A percentile compares a stretch with the other conserved stretches of the same genome.
These are phyloP conservation scores for Himalopsyche tibetana DNA, from an alignment of 2,888 invertebrate genomes.

Conservation along the genomic window DNA sequence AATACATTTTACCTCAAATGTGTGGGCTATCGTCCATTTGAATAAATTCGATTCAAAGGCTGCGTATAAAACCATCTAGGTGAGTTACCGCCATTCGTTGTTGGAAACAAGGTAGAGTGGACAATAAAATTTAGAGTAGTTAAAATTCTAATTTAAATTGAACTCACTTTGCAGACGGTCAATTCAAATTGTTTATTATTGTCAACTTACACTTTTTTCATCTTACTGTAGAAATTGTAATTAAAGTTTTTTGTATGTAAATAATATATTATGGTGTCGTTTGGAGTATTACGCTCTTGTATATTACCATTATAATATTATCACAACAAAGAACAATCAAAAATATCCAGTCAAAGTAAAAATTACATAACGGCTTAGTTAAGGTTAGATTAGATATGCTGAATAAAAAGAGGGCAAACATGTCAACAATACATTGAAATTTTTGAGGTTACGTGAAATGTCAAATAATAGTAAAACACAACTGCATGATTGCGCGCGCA, in stretches of 20 bases:
- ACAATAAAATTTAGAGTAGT: neutral
- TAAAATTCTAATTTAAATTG: constrained; percentile 18
- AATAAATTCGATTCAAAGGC: constrained; percentile 5
- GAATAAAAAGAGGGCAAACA: no score
- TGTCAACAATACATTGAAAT: no score
- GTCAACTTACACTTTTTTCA: neutral
- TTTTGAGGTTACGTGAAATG: no score
- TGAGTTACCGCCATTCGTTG: constrained; percentile 26
- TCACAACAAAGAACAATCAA: no score
- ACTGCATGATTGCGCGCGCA: no score
- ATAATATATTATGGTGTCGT: no score
- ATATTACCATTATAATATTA: no score
- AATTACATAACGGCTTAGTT: no score
- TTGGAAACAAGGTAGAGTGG: neutral
- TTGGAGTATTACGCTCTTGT: no score
- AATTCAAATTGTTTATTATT: neutral
- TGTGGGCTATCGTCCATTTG: constrained; percentile 4
- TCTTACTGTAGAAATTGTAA: neutral
- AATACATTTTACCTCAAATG: neutral
- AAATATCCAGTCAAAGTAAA: no score
- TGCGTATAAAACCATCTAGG: neutral
- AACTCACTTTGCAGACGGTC: neutral
- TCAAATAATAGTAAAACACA: no score
- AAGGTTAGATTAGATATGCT: no score
- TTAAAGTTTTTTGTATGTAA: neutral